Conservation (phyloP, 2,888 invertebrate species). For the Hypsopygia costalis region DNA sequence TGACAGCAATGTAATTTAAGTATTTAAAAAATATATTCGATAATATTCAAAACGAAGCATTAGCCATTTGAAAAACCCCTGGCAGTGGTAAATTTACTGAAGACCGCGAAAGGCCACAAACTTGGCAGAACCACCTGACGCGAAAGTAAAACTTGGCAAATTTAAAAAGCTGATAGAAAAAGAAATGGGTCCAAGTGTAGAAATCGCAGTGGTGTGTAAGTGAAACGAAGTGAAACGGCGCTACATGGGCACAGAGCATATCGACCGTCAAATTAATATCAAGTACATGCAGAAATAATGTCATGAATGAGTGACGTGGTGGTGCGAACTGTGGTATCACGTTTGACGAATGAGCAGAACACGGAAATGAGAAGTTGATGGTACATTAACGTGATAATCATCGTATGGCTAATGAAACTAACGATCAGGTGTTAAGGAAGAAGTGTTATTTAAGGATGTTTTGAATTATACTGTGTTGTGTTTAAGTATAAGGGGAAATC, state of each 20-base stretch:
- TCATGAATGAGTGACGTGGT: conserved; percentile 38
- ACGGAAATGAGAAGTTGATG: neutral
- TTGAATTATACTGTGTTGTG: too few relatives aligned
- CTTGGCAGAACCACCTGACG: conserved; percentile 3
- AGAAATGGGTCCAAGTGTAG: conserved; percentile 48
- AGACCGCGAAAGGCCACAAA: conserved; percentile 11
- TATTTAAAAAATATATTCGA: too few relatives aligned
- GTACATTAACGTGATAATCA: neutral
- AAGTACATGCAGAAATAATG: conserved; percentile 41
- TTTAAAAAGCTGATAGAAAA: conserved; percentile 44
- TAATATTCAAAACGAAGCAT: too few relatives aligned
- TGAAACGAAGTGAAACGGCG: conserved; percentile 67
- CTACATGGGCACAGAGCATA: conserved; percentile 62
- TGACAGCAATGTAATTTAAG: too few relatives aligned
- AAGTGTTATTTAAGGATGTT: too few relatives aligned
- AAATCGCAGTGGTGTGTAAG: conserved; percentile 54
- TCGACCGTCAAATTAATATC: conserved; percentile 70
- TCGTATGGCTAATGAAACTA: conserved; percentile 1
- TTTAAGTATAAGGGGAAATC: too few relatives aligned
- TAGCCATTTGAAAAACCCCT: too few relatives aligned
- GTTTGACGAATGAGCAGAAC: neutral
- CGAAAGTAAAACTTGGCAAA: conserved; percentile 21
- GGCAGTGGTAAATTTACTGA: too few relatives aligned
- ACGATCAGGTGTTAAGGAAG: conserved; percentile 6
- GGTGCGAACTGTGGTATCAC: neutral